A percentile compares a stretch with the other conserved stretches of the same genome.
phyloP scores from a whole-genome alignment of 2,888 invertebrate genomes.

The Pseudeuparius sepicola region DNA sequence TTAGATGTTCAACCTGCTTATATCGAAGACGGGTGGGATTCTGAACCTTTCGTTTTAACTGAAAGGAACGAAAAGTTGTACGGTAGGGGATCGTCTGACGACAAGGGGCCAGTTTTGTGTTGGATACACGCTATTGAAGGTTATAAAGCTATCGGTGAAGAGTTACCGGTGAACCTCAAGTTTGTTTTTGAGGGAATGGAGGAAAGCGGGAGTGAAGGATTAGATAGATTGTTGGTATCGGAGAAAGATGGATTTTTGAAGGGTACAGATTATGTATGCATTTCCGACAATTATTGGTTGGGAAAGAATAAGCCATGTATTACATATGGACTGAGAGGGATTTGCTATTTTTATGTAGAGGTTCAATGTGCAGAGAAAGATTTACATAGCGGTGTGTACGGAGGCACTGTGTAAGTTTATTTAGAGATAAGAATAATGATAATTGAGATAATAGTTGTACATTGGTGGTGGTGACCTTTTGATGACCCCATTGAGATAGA shows the following conservation, averaged over 20 bases:
- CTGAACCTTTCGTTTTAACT: conserved; percentile 84
- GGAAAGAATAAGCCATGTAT: conserved; percentile 93
- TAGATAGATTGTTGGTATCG: conserved; percentile 70
- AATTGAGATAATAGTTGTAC: background rate
- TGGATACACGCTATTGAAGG: conserved; percentile 94
- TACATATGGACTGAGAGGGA: conserved; percentile 90
- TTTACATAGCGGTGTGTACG: conserved; percentile 91
- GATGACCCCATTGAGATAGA: too few species aligned
- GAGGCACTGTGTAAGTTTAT: conserved; percentile 73
- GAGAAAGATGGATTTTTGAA: conserved; percentile 70
- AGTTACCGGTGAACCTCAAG: conserved; percentile 65
- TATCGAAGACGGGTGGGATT: conserved; percentile 88
- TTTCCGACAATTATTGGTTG: conserved; percentile 98
- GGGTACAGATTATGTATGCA: conserved; percentile 87
- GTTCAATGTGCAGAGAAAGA: conserved; percentile 63
- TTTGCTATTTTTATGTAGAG: conserved; percentile 84
- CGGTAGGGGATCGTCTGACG: conserved; percentile 83
- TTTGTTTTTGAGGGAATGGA: conserved; percentile 99
- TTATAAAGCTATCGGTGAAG: conserved; percentile 54
- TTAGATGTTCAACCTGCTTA: conserved; percentile 95
- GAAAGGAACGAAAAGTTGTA: conserved; percentile 81
- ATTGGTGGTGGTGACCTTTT: too few species aligned
- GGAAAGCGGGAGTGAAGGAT: conserved; percentile 92
- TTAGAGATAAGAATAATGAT: background rate
- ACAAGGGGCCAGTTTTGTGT: conserved; percentile 85